Evolutionary conservation across 2,113 vertebrate genomes (phyloP).

Genomic region (Arvicanthis niloticus): DNA sequence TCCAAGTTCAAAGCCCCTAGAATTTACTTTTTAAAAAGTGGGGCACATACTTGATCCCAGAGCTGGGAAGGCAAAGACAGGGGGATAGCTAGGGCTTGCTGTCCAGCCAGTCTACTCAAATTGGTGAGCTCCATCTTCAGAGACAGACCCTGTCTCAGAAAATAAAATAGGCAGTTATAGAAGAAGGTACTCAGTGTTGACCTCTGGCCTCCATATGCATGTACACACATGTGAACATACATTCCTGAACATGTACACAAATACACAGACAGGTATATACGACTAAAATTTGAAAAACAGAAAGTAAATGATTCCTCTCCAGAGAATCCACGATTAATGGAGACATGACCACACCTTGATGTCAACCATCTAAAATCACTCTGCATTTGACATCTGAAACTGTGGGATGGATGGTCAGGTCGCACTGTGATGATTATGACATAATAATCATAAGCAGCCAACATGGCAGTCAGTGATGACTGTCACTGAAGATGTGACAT

Average conservation of each 20-base stretch:
- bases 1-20: background rate
- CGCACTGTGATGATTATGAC: background rate
- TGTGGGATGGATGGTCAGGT: too few species aligned
- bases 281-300: background rate
- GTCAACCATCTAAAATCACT: background rate
- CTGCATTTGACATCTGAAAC: background rate
- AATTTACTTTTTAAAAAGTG: background rate
- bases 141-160: background rate
- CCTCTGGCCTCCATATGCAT: background rate
- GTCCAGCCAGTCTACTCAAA: too few species aligned
- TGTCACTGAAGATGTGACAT: background rate
- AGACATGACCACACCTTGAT: background rate
- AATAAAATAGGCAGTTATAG: background rate
- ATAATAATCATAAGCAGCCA: background rate
- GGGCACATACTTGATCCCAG: too few species aligned
- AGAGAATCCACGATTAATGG: too few species aligned
- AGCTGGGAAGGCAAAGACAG: background rate
- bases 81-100: too few species aligned
- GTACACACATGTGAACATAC: background rate
- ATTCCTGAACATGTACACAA: background rate
- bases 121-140: background rate
- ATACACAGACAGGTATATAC: background rate
- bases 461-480: fast-evolving
- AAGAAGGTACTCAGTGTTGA: background rate
- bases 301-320: background rate